Evolutionary conservation across 2,888 invertebrate species (phyloP).

Genomic region (Melinaea marsaeus): DNA sequence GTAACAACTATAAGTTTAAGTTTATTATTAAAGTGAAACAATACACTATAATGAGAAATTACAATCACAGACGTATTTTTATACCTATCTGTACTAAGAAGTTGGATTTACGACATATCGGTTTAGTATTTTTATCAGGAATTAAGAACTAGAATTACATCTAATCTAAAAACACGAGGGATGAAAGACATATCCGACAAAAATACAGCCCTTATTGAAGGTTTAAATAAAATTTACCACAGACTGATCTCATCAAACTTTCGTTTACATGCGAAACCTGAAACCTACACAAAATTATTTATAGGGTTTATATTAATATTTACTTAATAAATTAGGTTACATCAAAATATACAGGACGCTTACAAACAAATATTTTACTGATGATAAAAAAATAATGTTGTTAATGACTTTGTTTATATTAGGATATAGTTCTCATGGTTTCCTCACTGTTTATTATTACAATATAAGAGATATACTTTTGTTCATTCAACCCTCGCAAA

Average conservation of each 20-base stretch:
- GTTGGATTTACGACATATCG: too few relatives aligned
- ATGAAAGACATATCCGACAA: conserved; percentile 61
- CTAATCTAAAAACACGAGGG: conserved; percentile 49
- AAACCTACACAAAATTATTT: conserved; percentile 71
- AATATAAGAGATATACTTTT: conserved; percentile 67
- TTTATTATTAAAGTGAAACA: too few relatives aligned
- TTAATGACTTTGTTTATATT: background rate
- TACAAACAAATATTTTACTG: conserved; percentile 9
- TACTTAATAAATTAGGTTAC: conserved; percentile 39
- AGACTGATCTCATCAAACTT: conserved; percentile 38
- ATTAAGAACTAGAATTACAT: conserved; percentile 1
- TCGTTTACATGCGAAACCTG: conserved; percentile 76
- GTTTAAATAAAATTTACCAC: conserved; percentile 30
- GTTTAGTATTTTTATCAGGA: too few relatives aligned
- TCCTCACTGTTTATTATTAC: background rate
- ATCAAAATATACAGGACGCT: conserved; percentile 20
- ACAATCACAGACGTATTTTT: too few relatives aligned
- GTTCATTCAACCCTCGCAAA: conserved; percentile 70
- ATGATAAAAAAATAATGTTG: conserved; percentile 11
- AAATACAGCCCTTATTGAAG: conserved; percentile 66
- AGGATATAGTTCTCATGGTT: background rate
- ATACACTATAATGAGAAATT: too few relatives aligned
- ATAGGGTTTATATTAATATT: conserved; percentile 62
- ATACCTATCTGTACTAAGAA: too few relatives aligned
- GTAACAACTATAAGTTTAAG: too few relatives aligned